Percentiles rank a stretch among this genome's conserved stretches.
Conservation (phyloP, 2,797 vertebrate genomes). For the Pseudochirops corinnae region DNA sequence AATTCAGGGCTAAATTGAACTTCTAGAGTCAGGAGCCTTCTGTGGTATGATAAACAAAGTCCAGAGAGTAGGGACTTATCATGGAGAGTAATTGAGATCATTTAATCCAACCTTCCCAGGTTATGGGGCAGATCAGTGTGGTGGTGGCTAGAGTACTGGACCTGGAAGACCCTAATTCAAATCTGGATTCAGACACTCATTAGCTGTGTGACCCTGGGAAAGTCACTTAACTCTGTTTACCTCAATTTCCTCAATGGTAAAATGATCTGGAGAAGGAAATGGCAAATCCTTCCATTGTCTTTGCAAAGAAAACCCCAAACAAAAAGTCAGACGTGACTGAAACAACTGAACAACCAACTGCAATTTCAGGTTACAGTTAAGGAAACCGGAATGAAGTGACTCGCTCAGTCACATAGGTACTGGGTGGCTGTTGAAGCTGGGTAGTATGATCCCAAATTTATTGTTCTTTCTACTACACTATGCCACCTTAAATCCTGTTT, state of each 20-base stretch:
- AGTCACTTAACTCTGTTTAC: neutral
- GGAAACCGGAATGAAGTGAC: neutral
- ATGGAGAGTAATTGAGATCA: neutral
- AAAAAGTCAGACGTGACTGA: neutral
- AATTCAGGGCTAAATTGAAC: neutral
- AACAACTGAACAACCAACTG: neutral
- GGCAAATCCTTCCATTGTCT: neutral
- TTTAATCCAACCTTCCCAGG: neutral
- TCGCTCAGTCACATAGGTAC: neutral
- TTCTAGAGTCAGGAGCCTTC: neutral
- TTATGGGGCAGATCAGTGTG: neutral
- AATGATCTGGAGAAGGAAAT: no score
- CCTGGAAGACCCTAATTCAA: neutral
- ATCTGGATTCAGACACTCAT: neutral
- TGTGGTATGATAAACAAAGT: neutral
- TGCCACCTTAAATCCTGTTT: neutral
- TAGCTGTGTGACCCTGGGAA: neutral
- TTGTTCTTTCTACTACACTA: neutral
- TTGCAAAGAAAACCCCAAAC: neutral
- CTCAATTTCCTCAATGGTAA: no score
- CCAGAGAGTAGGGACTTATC: neutral
- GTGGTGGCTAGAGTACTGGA: neutral
- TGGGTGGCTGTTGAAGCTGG: neutral
- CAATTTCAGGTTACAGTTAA: neutral
- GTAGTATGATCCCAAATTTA: neutral